Conservation (phyloP, 2,888 invertebrate species). For the Tridacna gigas region DNA sequence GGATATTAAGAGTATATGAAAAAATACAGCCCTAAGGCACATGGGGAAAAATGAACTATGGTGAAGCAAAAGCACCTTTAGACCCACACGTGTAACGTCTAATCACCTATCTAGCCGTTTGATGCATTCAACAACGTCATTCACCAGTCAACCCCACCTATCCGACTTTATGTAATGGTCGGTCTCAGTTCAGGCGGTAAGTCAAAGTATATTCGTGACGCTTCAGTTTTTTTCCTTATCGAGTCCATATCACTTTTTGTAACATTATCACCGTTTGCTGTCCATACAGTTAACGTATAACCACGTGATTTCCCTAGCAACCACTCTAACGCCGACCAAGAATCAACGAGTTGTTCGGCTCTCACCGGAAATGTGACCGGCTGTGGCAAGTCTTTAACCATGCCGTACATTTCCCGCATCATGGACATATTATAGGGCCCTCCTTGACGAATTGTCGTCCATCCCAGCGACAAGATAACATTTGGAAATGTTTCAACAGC, state of each 20-base stretch:
- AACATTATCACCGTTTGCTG: constrained; percentile 87
- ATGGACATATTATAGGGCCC: constrained; percentile 86
- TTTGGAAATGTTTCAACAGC: constrained; percentile 86
- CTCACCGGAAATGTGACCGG: constrained; percentile 93
- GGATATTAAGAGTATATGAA: too few relatives aligned
- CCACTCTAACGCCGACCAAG: constrained; percentile 87
- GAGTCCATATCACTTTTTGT: constrained; percentile 88
- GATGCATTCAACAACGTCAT: too few relatives aligned
- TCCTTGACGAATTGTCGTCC: constrained; percentile 92
- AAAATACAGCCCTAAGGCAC: too few relatives aligned
- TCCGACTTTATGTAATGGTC: constrained; percentile 3
- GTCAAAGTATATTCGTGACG: constrained; percentile 91
- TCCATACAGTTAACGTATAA: constrained; percentile 87
- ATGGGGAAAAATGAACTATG: too few relatives aligned
- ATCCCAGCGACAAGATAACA: constrained; percentile 92
- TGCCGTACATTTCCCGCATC: constrained; percentile 86
- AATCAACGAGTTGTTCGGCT: constrained; percentile 90
- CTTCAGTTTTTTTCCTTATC: constrained; percentile 89
- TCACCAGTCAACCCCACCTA: too few relatives aligned
- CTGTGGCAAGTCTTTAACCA: constrained; percentile 86
- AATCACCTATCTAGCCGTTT: too few relatives aligned
- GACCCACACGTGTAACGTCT: too few relatives aligned
- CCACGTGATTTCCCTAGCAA: constrained; percentile 87
- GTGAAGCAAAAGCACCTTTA: too few relatives aligned
- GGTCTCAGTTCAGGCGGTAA: constrained; percentile 87